phyloP scores from a whole-genome alignment of 2,113 vertebrate species.

The Tychaedon coryphoeus region DNA sequence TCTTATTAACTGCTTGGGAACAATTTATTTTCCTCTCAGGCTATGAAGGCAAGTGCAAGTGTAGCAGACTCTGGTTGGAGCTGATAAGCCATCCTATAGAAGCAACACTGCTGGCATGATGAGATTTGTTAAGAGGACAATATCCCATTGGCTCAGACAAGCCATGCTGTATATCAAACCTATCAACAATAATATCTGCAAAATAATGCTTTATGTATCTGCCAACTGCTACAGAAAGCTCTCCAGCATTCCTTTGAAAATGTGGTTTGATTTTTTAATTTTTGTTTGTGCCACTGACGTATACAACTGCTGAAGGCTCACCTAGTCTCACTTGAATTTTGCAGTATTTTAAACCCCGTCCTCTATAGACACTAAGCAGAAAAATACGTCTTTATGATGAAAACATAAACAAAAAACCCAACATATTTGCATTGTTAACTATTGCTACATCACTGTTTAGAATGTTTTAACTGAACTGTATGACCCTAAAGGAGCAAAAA shows the following conservation, averaged over 20 bases:
- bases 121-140: constrained; percentile 91
- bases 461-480: neutral
- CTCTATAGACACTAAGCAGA: neutral
- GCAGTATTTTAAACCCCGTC: neutral
- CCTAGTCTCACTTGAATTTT: neutral
- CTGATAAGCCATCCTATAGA: constrained; percentile 89
- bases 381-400: neutral
- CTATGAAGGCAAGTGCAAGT: constrained; percentile 82
- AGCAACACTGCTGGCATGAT: constrained; percentile 81
- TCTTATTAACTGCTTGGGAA: constrained; percentile 93
- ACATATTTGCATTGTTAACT: neutral
- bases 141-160: constrained; percentile 83
- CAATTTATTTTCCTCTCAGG: constrained; percentile 97
- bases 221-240: constrained; percentile 62
- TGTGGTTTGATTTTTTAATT: neutral
- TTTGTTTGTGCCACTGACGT: neutral
- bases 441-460: neutral
- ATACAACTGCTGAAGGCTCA: neutral
- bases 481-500: neutral
- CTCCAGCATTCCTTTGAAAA: constrained; percentile 63
- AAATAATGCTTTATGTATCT: constrained; percentile 76
- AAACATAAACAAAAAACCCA: neutral
- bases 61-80: constrained; percentile 84
- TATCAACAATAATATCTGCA: constrained; percentile 80
- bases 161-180: constrained; percentile 76